Evolutionary conservation across 2,113 vertebrate species (phyloP), one percentile per base, ranked within the genome.

Genomic region (Spea bombifrons): DNA sequence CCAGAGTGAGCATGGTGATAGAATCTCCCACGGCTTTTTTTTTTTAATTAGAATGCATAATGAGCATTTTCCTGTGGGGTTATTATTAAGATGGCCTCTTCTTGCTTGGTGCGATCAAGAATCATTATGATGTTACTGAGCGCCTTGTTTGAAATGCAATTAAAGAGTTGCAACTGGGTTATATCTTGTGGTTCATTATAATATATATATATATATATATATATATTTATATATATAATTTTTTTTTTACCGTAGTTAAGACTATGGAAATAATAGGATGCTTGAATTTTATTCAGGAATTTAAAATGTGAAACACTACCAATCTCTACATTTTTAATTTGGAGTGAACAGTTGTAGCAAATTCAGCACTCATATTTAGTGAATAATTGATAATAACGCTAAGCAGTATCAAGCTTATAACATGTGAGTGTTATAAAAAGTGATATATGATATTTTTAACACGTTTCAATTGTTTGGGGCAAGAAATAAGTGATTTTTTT

Each of bases 121-220:
- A 83, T 45, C 67, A 47, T 73, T 69, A 75, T 65, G 4, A 5
- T 4, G 81, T 83, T 73, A 75, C 77, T 82, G 81, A 81, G 83
- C 81, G 82, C 82, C 81, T 85, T 81, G 76, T 86, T 7, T 83
- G 81, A 86, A 80, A 81, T 81, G 83, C 78, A 85, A 83, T 87
- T 87, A 85, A 86, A 81, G 81, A 85, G 86, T 85, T 87, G 87
- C 78, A 83, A 82, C 82, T 76, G 82, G 81, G 80, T 83, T 78
- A 81, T 75, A 75, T 65, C 83, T 84, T 78, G 69, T 30, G 2
- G 30, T 30, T 30, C 30, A 30, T 30, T 30, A 30, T 30, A 30
- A 30, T 30, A 30, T 30, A 30, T 30, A 2, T 30, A 30, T 30
- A 30, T 30, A 30, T 30, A 30, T 30, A 30, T 30, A 30, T 30